Evolutionary conservation across 2,888 invertebrate genomes (phyloP), one percentile per base, ranked within the genome.

Genomic region (Acrocera orbiculus): DNA sequence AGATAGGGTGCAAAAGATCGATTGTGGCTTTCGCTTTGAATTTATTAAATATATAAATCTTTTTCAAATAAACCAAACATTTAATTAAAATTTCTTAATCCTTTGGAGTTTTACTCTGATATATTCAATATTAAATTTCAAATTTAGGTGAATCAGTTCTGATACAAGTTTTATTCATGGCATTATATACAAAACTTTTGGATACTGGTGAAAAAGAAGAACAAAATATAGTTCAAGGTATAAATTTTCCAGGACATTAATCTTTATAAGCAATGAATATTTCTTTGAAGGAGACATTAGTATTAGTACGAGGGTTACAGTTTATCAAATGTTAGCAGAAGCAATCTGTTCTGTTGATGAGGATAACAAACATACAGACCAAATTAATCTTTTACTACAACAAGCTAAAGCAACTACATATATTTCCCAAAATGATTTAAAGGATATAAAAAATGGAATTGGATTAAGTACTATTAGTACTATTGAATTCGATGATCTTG

Each of bases 311-410:
- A n/a, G n/a, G n/a, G n/a, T n/a, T n/a, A n/a, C 67, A 1, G 65
- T 74, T 29, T 77, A 78, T 1, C 65, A 74, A n/a, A 74, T 77
- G 0, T 56, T 80, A 6, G 77, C 79, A 1, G 83, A 85, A 55
- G 76, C 79, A 1, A 63, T 83, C 10, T 83, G 83, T 49, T 75
- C 73, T 15, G 70, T 83, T 31, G 81, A 82, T 50, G 80, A 80
- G 46, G 77, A 79, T 38, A 72, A 80, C 49, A 79, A 79, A 45
- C 80, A 81, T 46, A 80, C 80, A 0, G 70, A 73, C 40, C 76
- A 80, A 48, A 74, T 83, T 30, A 66, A 72, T 9, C 59, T 67
- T 24, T 67, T 82, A 24, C 53, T 79, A 10, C 58, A 63, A 8
- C 65, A 67, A 44, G 64, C 68, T 2, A 64, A 64, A 39, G 63